Evolutionary conservation across 2,113 vertebrate genomes (phyloP).

Genomic region (Laterallus jamaicensis): DNA sequence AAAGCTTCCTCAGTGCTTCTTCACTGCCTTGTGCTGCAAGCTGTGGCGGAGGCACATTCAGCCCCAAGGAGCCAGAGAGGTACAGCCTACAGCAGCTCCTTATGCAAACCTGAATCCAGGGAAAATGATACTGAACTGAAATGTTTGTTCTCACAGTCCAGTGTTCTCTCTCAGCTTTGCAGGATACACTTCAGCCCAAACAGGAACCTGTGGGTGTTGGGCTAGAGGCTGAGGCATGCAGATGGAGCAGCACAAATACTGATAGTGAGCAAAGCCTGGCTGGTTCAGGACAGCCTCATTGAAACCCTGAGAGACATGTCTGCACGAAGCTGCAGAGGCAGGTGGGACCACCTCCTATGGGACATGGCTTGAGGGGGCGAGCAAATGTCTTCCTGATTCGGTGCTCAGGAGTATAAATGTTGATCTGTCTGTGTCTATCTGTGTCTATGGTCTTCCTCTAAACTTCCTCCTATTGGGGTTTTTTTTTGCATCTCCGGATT

Average conservation of each 20-base stretch:
- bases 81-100: background rate
- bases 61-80: background rate
- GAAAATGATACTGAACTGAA: background rate
- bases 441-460: background rate
- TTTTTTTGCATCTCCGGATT: background rate
- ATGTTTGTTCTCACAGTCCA: background rate
- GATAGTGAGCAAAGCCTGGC: background rate
- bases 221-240: fast-evolving
- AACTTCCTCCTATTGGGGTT: background rate
- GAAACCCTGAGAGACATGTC: fast-evolving
- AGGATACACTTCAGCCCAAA: background rate
- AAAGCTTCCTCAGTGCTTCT: background rate
- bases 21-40: background rate
- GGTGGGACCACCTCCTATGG: background rate
- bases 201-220: fast-evolving
- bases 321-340: background rate
- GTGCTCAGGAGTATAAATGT: background rate
- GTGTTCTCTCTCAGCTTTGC: background rate
- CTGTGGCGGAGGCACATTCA: fast-evolving
- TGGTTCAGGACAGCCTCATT: background rate
- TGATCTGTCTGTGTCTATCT: background rate
- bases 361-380: background rate
- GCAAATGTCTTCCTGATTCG: fast-evolving
- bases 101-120: background rate
- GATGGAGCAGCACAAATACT: fast-evolving